Conservation (phyloP, 2,797 vertebrate genomes). For the Toxotes lorentzi region DNA sequence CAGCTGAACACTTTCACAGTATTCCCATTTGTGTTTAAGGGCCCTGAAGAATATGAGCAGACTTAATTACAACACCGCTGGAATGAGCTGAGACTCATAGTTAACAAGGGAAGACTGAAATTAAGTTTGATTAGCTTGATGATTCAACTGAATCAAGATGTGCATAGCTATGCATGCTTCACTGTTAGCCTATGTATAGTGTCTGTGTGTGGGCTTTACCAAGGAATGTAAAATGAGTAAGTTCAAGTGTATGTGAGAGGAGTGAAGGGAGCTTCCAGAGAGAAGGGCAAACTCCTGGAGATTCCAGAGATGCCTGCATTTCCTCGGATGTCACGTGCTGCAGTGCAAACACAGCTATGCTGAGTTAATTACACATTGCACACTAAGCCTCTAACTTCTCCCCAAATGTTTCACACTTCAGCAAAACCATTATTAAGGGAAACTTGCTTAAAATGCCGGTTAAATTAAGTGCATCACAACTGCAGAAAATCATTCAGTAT, state of each 20-base stretch:
- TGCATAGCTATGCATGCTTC: slow-evolving; percentile 23
- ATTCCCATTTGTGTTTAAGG: slow-evolving; percentile 41
- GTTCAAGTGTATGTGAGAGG: slow-evolving; percentile 53
- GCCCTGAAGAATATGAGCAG: slow-evolving; percentile 46
- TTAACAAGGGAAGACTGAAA: slow-evolving; percentile 57
- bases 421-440: slow-evolving; percentile 8
- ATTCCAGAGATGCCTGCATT: slow-evolving; percentile 84
- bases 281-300: slow-evolving; percentile 75
- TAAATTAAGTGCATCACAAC: background rate
- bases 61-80: slow-evolving; percentile 71
- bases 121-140: slow-evolving; percentile 49
- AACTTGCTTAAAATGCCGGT: background rate
- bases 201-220: slow-evolving; percentile 62
- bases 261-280: slow-evolving; percentile 48
- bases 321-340: slow-evolving; percentile 75
- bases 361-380: slow-evolving; percentile 53
- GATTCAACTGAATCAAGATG: slow-evolving; percentile 29
- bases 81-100: slow-evolving; percentile 40
- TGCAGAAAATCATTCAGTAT: background rate
- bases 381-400: slow-evolving; percentile 4
- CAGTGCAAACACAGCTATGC: slow-evolving; percentile 58
- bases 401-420: slow-evolving; percentile 3
- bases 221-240: slow-evolving; percentile 65
- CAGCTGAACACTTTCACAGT: slow-evolving; percentile 38
- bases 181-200: slow-evolving; percentile 16